Evolutionary conservation across 1,140 invertebrate species (phyloP).

Genomic region (Bombus waltoni): DNA sequence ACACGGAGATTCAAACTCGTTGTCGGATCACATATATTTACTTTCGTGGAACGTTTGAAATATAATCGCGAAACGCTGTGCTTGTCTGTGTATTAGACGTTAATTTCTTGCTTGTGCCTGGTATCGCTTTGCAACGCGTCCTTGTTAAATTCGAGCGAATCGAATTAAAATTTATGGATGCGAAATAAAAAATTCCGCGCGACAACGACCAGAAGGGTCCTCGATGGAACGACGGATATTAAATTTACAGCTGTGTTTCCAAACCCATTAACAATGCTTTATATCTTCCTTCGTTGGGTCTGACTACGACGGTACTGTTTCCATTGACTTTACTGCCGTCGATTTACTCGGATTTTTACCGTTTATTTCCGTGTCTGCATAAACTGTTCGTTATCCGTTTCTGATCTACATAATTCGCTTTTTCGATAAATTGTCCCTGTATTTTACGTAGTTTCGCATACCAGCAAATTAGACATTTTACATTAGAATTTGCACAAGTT

Average conservation of each 20-base stretch:
- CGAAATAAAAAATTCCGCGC: not conserved
- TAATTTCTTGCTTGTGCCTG: too few relatives aligned
- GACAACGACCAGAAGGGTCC: too few relatives aligned
- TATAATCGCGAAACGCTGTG: too few relatives aligned
- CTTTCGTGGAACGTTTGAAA: not conserved
- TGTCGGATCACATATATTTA: too few relatives aligned
- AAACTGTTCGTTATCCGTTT: too few relatives aligned
- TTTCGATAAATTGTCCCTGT: not conserved
- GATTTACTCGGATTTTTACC: not conserved
- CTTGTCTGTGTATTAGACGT: too few relatives aligned
- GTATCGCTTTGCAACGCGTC: too few relatives aligned
- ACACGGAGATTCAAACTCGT: not conserved
- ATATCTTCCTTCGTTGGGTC: not conserved
- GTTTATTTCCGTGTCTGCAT: too few relatives aligned
- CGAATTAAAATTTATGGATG: not conserved
- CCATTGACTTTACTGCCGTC: constrained; percentile 1
- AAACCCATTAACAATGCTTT: not conserved
- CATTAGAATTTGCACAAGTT: too few relatives aligned
- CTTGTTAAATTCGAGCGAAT: not conserved
- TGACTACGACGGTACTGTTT: not conserved
- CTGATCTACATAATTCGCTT: not conserved
- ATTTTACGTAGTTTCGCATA: too few relatives aligned
- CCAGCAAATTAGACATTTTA: too few relatives aligned
- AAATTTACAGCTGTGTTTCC: not conserved
- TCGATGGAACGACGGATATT: not conserved